Evolutionary conservation across 2,797 vertebrate genomes (phyloP).

Genomic region (Peromyscus melanophrys): DNA sequence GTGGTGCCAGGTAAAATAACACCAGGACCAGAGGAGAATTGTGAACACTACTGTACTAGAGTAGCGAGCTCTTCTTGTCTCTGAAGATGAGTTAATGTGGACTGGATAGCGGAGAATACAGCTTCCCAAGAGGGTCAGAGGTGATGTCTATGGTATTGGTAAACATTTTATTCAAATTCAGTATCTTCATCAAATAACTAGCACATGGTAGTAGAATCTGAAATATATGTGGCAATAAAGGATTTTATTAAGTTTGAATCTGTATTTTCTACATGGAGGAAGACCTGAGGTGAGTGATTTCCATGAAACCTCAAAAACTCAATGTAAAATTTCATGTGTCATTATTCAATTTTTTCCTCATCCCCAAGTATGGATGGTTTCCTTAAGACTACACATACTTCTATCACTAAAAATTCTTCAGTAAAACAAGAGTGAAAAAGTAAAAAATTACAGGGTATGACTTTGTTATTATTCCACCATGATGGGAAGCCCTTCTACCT

Average conservation of each 20-base stretch:
- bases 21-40: background rate
- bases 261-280: slow-evolving; percentile 21
- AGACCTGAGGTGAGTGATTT: background rate
- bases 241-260: slow-evolving; percentile 53
- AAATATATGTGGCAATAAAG: slow-evolving; percentile 49
- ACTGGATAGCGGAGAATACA: background rate
- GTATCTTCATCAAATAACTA: background rate
- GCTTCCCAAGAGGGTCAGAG: background rate
- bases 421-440: background rate
- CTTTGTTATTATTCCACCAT: background rate
- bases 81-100: slow-evolving; percentile 34
- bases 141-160: background rate
- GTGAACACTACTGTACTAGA: background rate
- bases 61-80: background rate
- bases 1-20: slow-evolving; percentile 73
- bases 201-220: background rate
- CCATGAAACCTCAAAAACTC: background rate
- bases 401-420: background rate
- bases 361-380: background rate
- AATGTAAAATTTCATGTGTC: background rate
- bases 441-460: background rate
- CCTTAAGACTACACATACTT: background rate
- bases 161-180: background rate
- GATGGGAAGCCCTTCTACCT: background rate
- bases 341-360: background rate